Base-by-base conservation (phyloP, 2,797 vertebrate species). In the Chelidonichthys spinosus region DNA sequence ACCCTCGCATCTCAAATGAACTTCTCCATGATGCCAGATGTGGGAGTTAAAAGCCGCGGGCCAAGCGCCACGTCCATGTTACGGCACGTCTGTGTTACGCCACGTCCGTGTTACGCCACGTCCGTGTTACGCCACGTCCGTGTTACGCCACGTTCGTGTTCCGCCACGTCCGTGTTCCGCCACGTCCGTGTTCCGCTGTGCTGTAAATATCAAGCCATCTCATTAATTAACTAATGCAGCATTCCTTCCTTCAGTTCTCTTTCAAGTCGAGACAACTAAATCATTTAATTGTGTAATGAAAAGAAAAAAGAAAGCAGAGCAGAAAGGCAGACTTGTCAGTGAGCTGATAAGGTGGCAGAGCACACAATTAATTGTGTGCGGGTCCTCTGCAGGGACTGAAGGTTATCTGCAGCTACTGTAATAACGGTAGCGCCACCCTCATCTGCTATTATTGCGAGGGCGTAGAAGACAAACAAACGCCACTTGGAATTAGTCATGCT, bases 251-350 rank as follows among this genome's bases (percentile, higher is more conserved):
- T 77, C 76, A 73, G 77, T 71, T 89, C 83, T 66, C 76, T 84
- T 84, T 91, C 81, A 84, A 84, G 71, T 80, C 84, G 81, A 89
- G 90, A 89, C 80, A 89, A 89, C 80, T 84, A 86, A 91, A 89
- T 87, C 55, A 74, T 86, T 92, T 82, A 86, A 89, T 87, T 88
- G 85, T 78, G 52, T 69, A 78, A 81, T 86, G 61, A 83, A 79
- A 33, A 47, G 6, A 11, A 10, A 9, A n/a, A 18, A 49, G 10
- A 77, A 80, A 64, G 62, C 32, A 5, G 40, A 63, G 64, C 53
- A 77, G 82, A 85, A 83, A 85, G 59, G 52, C 11, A 74, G 79
- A 47, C 75, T 72, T 87, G 84, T 84, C 81, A 87, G 72, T 9
- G 72, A 49, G 78, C 81, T 56, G 85, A 90, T 90, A 87, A 90